phyloP scores from a whole-genome alignment of 2,888 invertebrate genomes.

The Dendrolimus houi region DNA sequence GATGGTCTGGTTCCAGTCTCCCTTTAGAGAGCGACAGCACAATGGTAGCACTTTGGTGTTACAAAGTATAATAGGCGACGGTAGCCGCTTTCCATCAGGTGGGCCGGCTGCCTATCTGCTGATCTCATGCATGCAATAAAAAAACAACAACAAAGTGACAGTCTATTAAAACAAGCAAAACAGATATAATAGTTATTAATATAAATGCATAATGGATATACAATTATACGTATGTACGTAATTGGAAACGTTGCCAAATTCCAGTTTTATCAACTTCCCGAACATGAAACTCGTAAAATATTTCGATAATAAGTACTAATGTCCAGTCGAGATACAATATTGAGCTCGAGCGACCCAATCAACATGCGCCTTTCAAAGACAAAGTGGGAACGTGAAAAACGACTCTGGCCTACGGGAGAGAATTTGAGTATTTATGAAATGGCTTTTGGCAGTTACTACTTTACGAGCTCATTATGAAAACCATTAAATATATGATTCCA shows the following conservation, averaged over 20 bases:
- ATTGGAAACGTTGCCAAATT: constrained; percentile 2
- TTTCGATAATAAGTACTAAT: constrained; percentile 1
- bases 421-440: constrained; percentile 62
- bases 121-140: too few relatives aligned
- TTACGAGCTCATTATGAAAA: constrained; percentile 66
- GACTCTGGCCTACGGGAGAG: constrained; percentile 24
- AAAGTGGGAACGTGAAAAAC: constrained; percentile 19
- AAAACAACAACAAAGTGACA: too few relatives aligned
- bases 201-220: too few relatives aligned
- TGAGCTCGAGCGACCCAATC: constrained; percentile 7
- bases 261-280: background rate
- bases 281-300: constrained; percentile 3
- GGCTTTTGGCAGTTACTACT: constrained; percentile 57
- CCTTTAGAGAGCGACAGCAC: too few relatives aligned
- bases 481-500: constrained; percentile 71
- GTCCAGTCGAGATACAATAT: constrained; percentile 11
- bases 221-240: constrained; percentile 5
- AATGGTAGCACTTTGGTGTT: too few relatives aligned
- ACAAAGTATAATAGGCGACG: too few relatives aligned
- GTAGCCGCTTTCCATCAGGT: too few relatives aligned
- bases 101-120: too few relatives aligned
- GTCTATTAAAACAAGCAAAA: too few relatives aligned
- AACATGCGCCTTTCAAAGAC: background rate
- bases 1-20: too few relatives aligned
- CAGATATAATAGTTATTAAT: too few relatives aligned